Evolutionary conservation across 2,113 vertebrate species (phyloP).

Genomic region (Semnornis frantzii): DNA sequence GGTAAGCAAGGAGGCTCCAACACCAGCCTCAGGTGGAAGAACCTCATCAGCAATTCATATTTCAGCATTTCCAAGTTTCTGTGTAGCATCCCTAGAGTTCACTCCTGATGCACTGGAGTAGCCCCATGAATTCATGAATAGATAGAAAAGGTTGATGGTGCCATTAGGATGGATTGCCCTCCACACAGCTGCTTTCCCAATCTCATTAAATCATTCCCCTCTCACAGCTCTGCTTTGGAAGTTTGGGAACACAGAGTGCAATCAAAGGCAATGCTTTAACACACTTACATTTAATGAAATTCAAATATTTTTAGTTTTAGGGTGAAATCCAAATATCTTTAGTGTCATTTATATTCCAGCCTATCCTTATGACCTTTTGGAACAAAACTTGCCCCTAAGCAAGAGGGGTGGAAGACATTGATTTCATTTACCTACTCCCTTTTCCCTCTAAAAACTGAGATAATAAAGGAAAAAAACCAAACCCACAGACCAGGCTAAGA

Average conservation of each 20-base stretch:
- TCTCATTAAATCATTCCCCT: not conserved
- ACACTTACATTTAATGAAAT: not conserved
- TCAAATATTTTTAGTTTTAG: not conserved
- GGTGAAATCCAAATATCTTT: not conserved
- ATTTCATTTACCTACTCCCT: not conserved
- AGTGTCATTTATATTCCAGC: not conserved
- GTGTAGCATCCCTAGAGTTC: conserved; percentile 38
- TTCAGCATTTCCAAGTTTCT: conserved; percentile 30
- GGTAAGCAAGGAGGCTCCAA: not conserved
- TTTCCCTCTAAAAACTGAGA: not conserved
- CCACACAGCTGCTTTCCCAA: not conserved
- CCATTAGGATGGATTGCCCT: conserved; percentile 33
- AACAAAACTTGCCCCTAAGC: not conserved
- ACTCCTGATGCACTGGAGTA: not conserved
- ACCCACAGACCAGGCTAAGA: not conserved
- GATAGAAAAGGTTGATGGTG: conserved; percentile 50
- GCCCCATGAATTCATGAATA: conserved; percentile 55
- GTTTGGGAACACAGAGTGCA: not conserved
- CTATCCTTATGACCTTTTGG: not conserved
- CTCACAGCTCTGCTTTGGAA: not conserved
- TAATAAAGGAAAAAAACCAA: not conserved
- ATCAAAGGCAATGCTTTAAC: not conserved
- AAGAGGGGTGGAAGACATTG: not conserved
- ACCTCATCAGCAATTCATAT: conserved; percentile 39
- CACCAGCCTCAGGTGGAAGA: not conserved